These are phyloP conservation scores for Habroteleia sp. DNA, from an alignment of 2,888 invertebrate species.

Conservation along the genomic window DNA sequence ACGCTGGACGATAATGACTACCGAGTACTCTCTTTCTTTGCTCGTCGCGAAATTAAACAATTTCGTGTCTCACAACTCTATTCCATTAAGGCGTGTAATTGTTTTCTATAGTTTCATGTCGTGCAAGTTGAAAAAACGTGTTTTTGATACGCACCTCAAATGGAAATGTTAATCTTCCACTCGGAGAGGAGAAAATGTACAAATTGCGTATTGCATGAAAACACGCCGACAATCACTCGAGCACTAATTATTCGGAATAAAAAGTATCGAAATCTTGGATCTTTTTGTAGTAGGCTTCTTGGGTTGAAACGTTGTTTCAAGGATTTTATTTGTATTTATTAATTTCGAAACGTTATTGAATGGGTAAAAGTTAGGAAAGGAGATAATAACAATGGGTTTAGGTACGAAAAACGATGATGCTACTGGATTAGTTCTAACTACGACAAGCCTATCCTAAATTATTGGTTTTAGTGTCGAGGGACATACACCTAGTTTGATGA, in stretches of 20 bases:
- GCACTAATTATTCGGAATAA: background rate
- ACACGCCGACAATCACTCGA: slow-evolving; percentile 4
- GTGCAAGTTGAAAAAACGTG: slow-evolving; percentile 35
- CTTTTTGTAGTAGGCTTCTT: too few relatives aligned
- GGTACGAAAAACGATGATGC: too few relatives aligned
- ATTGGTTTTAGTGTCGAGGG: too few relatives aligned
- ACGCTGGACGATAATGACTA: slow-evolving; percentile 59
- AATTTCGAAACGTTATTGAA: too few relatives aligned
- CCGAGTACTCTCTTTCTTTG: slow-evolving; percentile 60
- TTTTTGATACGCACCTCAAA: slow-evolving; percentile 50
- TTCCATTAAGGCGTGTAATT: slow-evolving; percentile 61
- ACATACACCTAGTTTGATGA: too few relatives aligned
- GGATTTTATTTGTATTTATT: too few relatives aligned
- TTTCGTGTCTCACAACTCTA: slow-evolving; percentile 61
- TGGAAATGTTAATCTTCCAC: slow-evolving; percentile 18
- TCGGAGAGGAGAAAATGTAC: slow-evolving; percentile 42
- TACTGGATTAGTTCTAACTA: too few relatives aligned
- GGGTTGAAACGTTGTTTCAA: too few relatives aligned
- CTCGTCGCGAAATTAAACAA: slow-evolving; percentile 60
- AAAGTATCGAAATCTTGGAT: too few relatives aligned
- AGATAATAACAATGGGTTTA: too few relatives aligned
- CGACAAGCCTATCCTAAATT: too few relatives aligned
- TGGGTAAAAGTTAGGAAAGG: too few relatives aligned
- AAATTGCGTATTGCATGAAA: slow-evolving; percentile 37
- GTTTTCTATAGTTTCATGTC: slow-evolving; percentile 49